A percentile compares a stretch with the other conserved stretches of the same genome.
Conservation (phyloP, 35 echinoderm and acorn worm species). For the Lytechinus variegatus region DNA sequence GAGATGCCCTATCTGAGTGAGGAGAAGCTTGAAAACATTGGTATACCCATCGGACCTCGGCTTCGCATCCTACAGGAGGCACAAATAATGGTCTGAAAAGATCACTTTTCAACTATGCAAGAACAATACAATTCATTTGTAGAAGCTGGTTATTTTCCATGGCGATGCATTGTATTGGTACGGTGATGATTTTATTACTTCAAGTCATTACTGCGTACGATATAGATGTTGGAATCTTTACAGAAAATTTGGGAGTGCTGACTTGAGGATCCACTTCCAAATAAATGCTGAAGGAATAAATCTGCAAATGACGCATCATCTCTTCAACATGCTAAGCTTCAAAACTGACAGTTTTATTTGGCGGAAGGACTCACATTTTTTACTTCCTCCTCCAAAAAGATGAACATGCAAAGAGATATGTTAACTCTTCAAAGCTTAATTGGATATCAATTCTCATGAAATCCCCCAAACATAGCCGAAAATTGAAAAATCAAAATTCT, state of each 20-base stretch:
- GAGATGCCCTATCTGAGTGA: slow-evolving; percentile 87
- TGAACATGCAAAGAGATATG: background rate
- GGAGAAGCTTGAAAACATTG: slow-evolving; percentile 78
- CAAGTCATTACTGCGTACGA: background rate
- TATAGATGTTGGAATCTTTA: background rate
- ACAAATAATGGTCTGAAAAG: slow-evolving; percentile 78
- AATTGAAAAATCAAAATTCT: background rate
- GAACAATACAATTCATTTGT: background rate
- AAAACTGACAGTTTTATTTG: background rate
- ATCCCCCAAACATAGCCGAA: background rate
- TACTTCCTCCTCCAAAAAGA: background rate
- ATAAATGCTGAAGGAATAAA: background rate
- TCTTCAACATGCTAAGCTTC: background rate
- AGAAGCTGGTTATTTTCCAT: background rate
- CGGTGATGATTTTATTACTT: background rate
- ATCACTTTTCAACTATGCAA: background rate
- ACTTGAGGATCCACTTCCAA: background rate
- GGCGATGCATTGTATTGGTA: background rate
- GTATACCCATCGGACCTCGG: slow-evolving; percentile 80
- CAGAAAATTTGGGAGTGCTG: background rate
- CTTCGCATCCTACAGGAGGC: slow-evolving; percentile 83
- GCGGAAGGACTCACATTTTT: background rate
- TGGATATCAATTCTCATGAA: background rate
- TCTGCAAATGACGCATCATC: background rate
- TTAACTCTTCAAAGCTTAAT: background rate